These are phyloP conservation scores for Ooceraea biroi DNA, from an alignment of 1,140 invertebrate species.

Conservation along the genomic window DNA sequence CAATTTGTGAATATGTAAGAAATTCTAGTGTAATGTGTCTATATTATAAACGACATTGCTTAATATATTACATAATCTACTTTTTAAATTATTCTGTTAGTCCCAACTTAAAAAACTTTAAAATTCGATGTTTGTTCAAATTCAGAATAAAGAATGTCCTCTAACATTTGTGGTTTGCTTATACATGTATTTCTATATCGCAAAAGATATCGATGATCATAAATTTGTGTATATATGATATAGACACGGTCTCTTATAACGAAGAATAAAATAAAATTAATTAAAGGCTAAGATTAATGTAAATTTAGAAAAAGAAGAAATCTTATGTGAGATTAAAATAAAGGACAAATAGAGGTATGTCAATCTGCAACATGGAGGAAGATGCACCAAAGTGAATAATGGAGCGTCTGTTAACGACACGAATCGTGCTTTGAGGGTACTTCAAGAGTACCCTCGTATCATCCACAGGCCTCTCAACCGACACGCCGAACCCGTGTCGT, in stretches of 20 bases:
- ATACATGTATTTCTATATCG: background rate
- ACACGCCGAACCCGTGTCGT: slow-evolving; percentile 67
- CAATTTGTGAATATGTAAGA: background rate
- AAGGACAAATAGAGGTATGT: background rate
- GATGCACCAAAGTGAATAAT: slow-evolving; percentile 81
- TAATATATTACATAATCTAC: background rate
- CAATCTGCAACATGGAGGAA: slow-evolving; percentile 56
- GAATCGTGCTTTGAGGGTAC: slow-evolving; percentile 76
- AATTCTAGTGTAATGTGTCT: background rate
- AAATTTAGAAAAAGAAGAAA: background rate
- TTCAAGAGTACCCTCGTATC: slow-evolving; percentile 80
- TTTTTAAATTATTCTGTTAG: background rate
- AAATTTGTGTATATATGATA: background rate
- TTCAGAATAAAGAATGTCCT: background rate
- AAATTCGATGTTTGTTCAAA: slow-evolving; percentile 6
- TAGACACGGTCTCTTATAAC: background rate
- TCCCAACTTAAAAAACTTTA: background rate
- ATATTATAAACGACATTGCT: background rate
- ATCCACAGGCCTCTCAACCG: slow-evolving; percentile 75
- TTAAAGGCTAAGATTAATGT: background rate
- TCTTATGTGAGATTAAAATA: background rate
- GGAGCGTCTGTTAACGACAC: slow-evolving; percentile 80
- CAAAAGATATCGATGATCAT: background rate
- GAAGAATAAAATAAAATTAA: background rate
- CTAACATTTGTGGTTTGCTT: background rate